Conservation (phyloP, 37 sponge, comb jelly and placozoan genomes). For the Tethya wilhelma region DNA sequence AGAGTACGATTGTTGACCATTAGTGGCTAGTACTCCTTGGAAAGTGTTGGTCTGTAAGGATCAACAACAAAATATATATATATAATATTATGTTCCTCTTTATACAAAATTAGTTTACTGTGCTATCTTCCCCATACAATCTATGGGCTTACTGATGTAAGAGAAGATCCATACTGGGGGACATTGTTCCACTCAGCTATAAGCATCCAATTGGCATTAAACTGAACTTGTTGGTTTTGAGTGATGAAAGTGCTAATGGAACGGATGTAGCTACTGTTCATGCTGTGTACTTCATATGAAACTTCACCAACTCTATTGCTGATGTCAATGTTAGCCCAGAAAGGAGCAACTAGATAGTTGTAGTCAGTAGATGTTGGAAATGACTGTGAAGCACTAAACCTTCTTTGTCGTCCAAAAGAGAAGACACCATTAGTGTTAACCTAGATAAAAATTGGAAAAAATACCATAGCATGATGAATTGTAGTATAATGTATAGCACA, state of each 20-base stretch:
- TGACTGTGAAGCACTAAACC: background rate
- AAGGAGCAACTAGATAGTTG: slow-evolving; percentile 24
- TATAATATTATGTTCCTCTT: background rate
- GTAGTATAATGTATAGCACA: too few species aligned
- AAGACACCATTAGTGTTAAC: slow-evolving; percentile 5
- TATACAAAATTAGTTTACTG: background rate
- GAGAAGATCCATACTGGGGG: background rate
- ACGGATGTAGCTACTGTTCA: background rate
- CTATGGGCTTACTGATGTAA: background rate
- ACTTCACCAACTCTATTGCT: slow-evolving; percentile 13
- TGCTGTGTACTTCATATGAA: slow-evolving; percentile 22
- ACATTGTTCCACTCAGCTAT: slow-evolving; percentile 19
- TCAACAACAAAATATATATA: background rate
- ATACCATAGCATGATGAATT: too few species aligned
- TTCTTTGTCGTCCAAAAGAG: slow-evolving; percentile 10
- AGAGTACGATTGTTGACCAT: slow-evolving; percentile 35
- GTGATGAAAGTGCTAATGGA: slow-evolving; percentile 26
- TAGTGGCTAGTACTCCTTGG: slow-evolving; percentile 39
- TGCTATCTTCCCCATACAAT: background rate
- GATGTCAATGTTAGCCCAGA: slow-evolving; percentile 37
- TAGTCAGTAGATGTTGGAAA: slow-evolving; percentile 1
- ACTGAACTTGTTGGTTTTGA: background rate
- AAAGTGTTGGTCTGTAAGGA: slow-evolving; percentile 34
- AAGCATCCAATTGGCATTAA: slow-evolving; percentile 35
- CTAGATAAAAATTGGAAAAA: background rate